phyloP scores from a whole-genome alignment of 2,113 vertebrate genomes.

The Delphinapterus leucas region DNA sequence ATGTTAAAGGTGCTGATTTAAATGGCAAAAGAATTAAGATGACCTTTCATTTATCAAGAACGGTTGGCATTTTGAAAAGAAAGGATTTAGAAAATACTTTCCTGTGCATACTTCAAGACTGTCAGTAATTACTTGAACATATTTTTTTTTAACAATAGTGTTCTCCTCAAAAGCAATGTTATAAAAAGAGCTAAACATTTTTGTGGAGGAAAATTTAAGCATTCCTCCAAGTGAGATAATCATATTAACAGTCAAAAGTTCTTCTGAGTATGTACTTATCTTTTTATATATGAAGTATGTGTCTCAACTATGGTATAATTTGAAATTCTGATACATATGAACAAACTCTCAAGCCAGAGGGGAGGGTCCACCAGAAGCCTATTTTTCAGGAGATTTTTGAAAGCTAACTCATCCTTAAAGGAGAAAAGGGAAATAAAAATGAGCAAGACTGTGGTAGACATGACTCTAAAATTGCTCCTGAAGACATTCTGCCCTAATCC shows the following conservation, averaged over 20 bases:
- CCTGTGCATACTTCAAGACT: neutral
- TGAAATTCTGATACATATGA: neutral
- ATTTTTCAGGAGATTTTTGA: neutral
- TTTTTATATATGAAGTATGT: neutral
- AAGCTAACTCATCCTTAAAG: neutral
- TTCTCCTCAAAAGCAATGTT: neutral
- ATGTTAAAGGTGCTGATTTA: constrained; percentile 29
- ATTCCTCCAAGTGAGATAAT: neutral
- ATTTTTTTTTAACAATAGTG: neutral
- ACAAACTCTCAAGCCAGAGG: neutral
- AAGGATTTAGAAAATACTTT: constrained; percentile 21
- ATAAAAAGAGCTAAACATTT: neutral
- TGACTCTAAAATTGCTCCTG: neutral
- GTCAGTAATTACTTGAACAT: neutral
- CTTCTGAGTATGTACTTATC: neutral
- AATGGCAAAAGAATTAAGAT: constrained; percentile 35
- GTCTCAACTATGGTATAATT: neutral
- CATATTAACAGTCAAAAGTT: neutral
- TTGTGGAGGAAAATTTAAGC: neutral
- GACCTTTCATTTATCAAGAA: constrained; percentile 64
- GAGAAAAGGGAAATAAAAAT: neutral
- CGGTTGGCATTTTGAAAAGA: constrained; percentile 50
- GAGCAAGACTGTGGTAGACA: neutral
- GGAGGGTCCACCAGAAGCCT: neutral
- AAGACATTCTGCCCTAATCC: neutral